Conservation (phyloP, 2,797 vertebrate genomes). For the Sebastes goodei region DNA sequence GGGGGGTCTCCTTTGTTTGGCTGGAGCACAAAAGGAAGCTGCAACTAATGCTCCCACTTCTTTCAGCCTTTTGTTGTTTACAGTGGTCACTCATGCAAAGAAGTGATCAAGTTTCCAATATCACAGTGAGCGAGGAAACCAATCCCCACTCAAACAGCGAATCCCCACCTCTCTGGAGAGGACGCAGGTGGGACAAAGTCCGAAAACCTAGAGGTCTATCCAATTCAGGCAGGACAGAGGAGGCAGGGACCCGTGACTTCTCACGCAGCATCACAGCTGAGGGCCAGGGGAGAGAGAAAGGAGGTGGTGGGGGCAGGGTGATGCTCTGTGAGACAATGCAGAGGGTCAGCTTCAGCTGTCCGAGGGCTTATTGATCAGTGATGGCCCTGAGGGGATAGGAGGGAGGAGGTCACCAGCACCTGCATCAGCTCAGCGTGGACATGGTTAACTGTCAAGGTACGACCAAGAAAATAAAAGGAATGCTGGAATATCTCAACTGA, state of each 20-base stretch:
- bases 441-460: background rate
- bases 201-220: slow-evolving; percentile 38
- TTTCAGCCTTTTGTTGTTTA: slow-evolving; percentile 65
- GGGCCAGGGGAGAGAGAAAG: background rate
- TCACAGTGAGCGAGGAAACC: slow-evolving; percentile 48
- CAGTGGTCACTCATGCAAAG: slow-evolving; percentile 65
- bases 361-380: slow-evolving; percentile 76
- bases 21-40: slow-evolving; percentile 51
- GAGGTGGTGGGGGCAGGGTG: slow-evolving; percentile 48
- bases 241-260: slow-evolving; percentile 61
- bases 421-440: slow-evolving; percentile 24
- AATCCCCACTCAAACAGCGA: slow-evolving; percentile 31
- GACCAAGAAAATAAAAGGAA: background rate
- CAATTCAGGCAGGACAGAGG: slow-evolving; percentile 53
- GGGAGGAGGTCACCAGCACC: slow-evolving; percentile 57
- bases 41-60: slow-evolving; percentile 50
- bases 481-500: background rate
- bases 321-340: slow-evolving; percentile 74
- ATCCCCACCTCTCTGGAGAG: slow-evolving; percentile 28
- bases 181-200: slow-evolving; percentile 58
- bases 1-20: slow-evolving; percentile 51
- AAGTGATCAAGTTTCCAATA: slow-evolving; percentile 69
- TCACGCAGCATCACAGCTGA: slow-evolving; percentile 61
- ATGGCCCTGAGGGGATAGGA: slow-evolving; percentile 51
- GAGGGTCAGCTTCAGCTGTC: slow-evolving; percentile 77